Evolutionary conservation across 2,888 invertebrate species (phyloP), one percentile per base, ranked within the genome.

Genomic region (Troides helena): DNA sequence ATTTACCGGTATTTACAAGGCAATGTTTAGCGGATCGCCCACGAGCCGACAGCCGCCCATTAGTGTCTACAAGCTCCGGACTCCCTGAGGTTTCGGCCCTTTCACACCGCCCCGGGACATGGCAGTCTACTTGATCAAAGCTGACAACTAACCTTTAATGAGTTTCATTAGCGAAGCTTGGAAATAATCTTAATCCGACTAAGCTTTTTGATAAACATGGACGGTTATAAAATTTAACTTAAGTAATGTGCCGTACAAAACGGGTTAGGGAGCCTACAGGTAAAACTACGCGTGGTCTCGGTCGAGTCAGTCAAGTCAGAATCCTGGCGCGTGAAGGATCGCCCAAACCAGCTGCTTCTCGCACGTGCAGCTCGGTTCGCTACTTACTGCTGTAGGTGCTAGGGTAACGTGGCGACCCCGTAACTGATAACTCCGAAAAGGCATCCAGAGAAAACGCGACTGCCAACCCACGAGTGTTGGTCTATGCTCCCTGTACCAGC

Each of bases 1-100:
- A 90, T 89, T 89, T 88, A 85, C 86, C 81, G 74, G 84, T 85
- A 83, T 81, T 83, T 87, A 87, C 86, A 84, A 86, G 81, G 80
- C 81, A 84, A 85, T 87, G 87, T 85, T 86, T 85, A 86, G 83
- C 82, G 75, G 85, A 82, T 85, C 87, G 84, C 88, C 89, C 85
- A 88, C 89, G 82, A 84, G 82, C 76, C 85, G 90, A 89, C 89
- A 89, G 87, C 77, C 81, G 75, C 74, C 84, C 80, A 87, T 89
- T 88, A 87, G 78, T 72, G 71, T 77, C 81, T 81, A 80, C 79
- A 50, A 70, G 80, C 74, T 73, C 78, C 80, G 79, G 77, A 80
- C 80, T 82, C 84, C 84, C 81, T 80, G 78, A 76, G 84, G 84
- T 83, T 80, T 78, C 77, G 74, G 78, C 74, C 75, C 74, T 78